A percentile compares a stretch with the other conserved stretches of the same genome.
Evolutionary conservation across 1,140 invertebrate genomes (phyloP).

Genomic region (Dolichoris vasculosae): DNA sequence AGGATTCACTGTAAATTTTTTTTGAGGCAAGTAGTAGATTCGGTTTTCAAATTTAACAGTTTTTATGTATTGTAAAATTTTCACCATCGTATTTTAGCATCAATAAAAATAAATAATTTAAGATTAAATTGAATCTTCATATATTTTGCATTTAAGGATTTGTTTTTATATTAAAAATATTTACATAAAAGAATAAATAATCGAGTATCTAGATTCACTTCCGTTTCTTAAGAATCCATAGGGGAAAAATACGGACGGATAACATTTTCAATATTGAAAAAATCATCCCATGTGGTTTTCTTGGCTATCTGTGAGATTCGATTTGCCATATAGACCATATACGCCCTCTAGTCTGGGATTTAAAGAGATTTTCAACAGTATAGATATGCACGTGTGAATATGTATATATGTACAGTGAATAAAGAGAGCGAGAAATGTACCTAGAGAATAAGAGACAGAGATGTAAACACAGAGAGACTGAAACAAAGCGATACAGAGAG

Average conservation of each 20-base stretch:
- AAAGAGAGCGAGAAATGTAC: too few relatives aligned
- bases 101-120: background rate
- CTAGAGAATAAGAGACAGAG: background rate
- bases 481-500: background rate
- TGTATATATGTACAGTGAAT: background rate
- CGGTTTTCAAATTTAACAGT: too few relatives aligned
- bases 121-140: background rate
- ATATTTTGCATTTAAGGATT: background rate
- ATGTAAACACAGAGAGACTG: background rate
- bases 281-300: background rate
- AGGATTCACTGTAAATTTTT: too few relatives aligned
- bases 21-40: too few relatives aligned
- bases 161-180: background rate
- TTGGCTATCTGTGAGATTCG: background rate
- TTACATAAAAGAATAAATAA: background rate
- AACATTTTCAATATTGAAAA: slow-evolving; percentile 28
- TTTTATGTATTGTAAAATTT: too few relatives aligned
- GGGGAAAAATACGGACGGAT: background rate
- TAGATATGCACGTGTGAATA: background rate
- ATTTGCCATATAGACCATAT: background rate
- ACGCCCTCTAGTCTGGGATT: background rate
- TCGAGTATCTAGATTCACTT: background rate
- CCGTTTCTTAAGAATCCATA: background rate
- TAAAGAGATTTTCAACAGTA: background rate
- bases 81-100: too few relatives aligned